Conservation (phyloP, 2,113 vertebrate species). For the Tretioscincus oriximinensis region DNA sequence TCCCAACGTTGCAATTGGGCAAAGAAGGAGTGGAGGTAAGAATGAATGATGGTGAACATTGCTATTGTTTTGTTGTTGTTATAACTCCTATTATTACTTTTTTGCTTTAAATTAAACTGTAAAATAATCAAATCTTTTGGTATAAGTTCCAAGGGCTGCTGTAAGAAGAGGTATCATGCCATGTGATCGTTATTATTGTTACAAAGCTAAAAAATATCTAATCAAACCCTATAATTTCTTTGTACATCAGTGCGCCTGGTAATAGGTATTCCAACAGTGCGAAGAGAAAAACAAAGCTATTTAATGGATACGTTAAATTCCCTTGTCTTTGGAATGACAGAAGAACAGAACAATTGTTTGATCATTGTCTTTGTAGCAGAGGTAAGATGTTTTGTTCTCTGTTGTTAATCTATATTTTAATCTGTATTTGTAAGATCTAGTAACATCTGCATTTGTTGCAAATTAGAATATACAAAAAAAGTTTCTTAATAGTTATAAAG, state of each 20-base stretch:
- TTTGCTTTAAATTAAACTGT: no score
- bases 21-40: slow-evolving; percentile 79
- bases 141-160: no score
- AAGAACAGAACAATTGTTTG: slow-evolving; percentile 73
- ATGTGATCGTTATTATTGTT: neutral
- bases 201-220: neutral
- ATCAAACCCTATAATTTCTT: neutral
- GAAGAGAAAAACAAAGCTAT: slow-evolving; percentile 79
- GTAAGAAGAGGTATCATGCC: no score
- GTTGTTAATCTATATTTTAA: neutral
- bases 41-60: neutral
- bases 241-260: slow-evolving; percentile 81
- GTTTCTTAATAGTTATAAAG: neutral
- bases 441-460: neutral
- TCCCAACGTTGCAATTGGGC: slow-evolving; percentile 77
- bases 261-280: slow-evolving; percentile 85
- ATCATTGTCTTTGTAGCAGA: slow-evolving; percentile 87
- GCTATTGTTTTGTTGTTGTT: neutral
- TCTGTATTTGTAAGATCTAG: neutral
- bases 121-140: no score
- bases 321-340: slow-evolving; percentile 74
- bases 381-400: slow-evolving; percentile 63
- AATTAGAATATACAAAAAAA: neutral
- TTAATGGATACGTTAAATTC: slow-evolving; percentile 81
- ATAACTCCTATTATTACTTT: no score